Evolutionary conservation across 2,888 invertebrate genomes (phyloP), one percentile per base, ranked within the genome.

Genomic region (Pachycephus smyrnensis): DNA sequence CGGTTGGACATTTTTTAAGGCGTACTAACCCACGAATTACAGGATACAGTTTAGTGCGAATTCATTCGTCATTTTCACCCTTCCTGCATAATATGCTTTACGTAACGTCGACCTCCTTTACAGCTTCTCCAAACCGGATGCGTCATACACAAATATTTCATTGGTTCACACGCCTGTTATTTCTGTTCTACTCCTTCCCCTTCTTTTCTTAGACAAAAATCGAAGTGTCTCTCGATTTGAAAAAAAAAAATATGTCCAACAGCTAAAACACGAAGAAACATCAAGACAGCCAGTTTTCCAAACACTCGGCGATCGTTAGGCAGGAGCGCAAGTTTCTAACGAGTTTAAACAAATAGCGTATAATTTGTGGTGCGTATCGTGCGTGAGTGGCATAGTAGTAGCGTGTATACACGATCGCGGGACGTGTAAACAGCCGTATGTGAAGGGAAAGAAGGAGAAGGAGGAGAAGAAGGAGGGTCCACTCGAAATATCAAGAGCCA

Each of bases 401-500:
- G 82, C 79, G 83, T 83, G 84, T 86, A 83, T 84, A 84, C 80
- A 79, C 78, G 85, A 86, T 86, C 84, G 85, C 77, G 81, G 80
- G 82, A 82, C 84, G 85, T 85, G 88, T 89, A 90, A 90, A 90
- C 88, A 89, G 75, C 80, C 80, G 15, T 55, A 23, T 23, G 55
- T 23, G 9, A 23, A 23, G 40, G 1, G 15, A 6, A 15, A 40
- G 37, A 37, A 37, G 15, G 4, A 37, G 37, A 3, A 55, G 55
- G 2, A 2, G 9, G 2, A 55, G 23, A 37, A 40, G 74, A 84
- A 83, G 84, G 84, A 82, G 83, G 84, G 80, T 79, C 85, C 88
- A 88, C 88, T 89, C 84, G 88, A 88, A 88, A 85, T 83, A 83
- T 87, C 85, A 87, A 86, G 88, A 84, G 81, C 86, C 86, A 84